Evolutionary conservation across 1,140 invertebrate genomes (phyloP), one percentile per base, ranked within the genome.

Genomic region (Pogonus chalceus): DNA sequence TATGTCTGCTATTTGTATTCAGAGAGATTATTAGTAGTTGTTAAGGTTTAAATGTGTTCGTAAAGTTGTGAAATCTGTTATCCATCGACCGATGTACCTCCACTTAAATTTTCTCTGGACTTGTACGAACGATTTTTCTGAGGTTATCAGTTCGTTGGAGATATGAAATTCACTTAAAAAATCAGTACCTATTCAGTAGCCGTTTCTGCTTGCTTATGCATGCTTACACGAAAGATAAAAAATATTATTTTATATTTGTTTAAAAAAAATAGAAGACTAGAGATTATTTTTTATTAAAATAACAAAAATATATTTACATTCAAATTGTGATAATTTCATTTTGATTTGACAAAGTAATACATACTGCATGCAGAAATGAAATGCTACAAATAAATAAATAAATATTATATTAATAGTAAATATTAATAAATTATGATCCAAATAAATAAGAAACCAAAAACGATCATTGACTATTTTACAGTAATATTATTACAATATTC

Each of bases 21-120:
- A 43, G 37, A 43, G 37, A 43, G 37, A 43, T 9, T 18, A 18
- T 12, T 9, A 43, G 37, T 43, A 43, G 37, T 43, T 16, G 37
- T 43, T 43, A 43, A 43, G 37, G 37, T 43, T 43, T 43, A 43
- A 43, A 43, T 43, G 37, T 43, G 37, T 43, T 43, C 37, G 37
- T 43, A 43, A 43, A 43, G 18, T 4, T 12, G 7, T 12, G 9
- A 16, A 43, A 12, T 43, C 9, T 43, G 37, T 43, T 7, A 31
- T 14, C 26, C 4, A 7, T 4, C 14, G 26, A 31, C n/a, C n/a
- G n/a, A n/a, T n/a, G n/a, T n/a, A n/a, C n/a, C n/a, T n/a, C n/a
- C n/a, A n/a, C n/a, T n/a, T n/a, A n/a, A n/a, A n/a, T n/a, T n/a
- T n/a, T n/a, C n/a, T n/a, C n/a, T n/a, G n/a, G n/a, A n/a, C n/a